A percentile compares a stretch with the other conserved stretches of the same genome.
Conservation (phyloP, 2,113 vertebrate species). For the Ageneiosus marmoratus region DNA sequence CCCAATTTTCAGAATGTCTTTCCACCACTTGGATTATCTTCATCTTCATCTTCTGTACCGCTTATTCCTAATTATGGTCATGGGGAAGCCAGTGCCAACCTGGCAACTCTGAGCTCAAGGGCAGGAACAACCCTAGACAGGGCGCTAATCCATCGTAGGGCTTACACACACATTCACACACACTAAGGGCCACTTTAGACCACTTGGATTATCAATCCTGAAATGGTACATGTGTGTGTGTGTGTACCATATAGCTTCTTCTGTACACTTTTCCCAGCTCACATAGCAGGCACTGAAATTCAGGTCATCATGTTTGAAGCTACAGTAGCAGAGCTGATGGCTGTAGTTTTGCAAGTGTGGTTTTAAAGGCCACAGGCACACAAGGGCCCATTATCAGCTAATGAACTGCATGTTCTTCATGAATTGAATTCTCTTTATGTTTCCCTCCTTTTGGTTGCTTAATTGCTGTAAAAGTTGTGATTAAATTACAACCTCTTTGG, state of each 20-base stretch:
- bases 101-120: too few species aligned
- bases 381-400: not conserved
- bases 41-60: too few species aligned
- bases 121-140: too few species aligned
- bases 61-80: too few species aligned
- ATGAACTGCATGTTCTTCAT: slow-evolving; percentile 13
- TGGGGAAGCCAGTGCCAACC: too few species aligned
- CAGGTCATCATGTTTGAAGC: not conserved
- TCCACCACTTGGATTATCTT: not conserved
- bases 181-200: too few species aligned
- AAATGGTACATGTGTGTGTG: not conserved
- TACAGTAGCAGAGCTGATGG: not conserved
- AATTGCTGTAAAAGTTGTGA: slow-evolving; percentile 11
- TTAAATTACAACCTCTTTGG: not conserved
- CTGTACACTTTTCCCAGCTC: not conserved
- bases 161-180: too few species aligned
- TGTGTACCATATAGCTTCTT: not conserved
- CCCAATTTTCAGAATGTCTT: too few species aligned
- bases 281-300: not conserved
- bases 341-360: not conserved
- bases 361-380: slow-evolving; percentile 3
- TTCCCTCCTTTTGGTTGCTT: not conserved
- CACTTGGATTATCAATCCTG: not conserved
- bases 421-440: slow-evolving; percentile 7
- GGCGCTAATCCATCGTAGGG: too few species aligned